Evolutionary conservation across 30 jellyfish, hydroid and myxozoan genomes (phyloP), one percentile per base, ranked within the genome.

Genomic region (Turritopsis dohrnii): DNA sequence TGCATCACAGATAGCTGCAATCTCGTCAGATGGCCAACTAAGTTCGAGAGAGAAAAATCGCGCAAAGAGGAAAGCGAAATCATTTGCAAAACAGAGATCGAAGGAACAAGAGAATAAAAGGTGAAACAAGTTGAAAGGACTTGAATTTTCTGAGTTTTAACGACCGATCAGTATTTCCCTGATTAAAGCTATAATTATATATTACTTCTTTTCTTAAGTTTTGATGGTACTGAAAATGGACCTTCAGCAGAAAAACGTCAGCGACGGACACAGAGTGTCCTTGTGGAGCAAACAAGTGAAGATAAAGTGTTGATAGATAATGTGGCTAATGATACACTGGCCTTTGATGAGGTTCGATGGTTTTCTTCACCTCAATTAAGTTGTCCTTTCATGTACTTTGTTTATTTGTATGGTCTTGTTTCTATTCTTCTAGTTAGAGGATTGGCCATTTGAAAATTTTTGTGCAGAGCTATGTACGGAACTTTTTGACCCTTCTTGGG

Each of bases 371-470:
- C 9, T 74, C 41, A n/a, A 7, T 74, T 9, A 74, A 8, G 0
- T 27, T 74, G 18, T n/a, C 83, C 31, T 7, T 19, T 16, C 13
- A 16, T 30, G 18, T 74, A 72, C 0, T 16, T 27, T 25, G 18
- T 27, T 30, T 29, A 3, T 29, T 28, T 26, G 4, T 21, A n/a
- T 24, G 5, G 41, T 30, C 54, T 30, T 19, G 26, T 69, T 76
- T 74, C 71, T 41, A 72, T 83, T 29, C 31, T 65, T 75, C 16
- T 81, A 93, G 96, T 77, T 85, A 17, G 99, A 88, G 16, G 90
- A 94, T 3, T 94, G 99, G 99, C 99, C 99, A 21, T 94, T 94
- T 83, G 96, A 94, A 79, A 53, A 83, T 8, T 94, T 94, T 81
- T 85, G 90, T 80, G 85, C 88, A 20, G 96, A 83, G 28, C 96